Percentiles rank a stretch among this genome's conserved stretches.
Evolutionary conservation across 1,140 invertebrate genomes (phyloP).

Genomic region (Coenobita brevimanus): DNA sequence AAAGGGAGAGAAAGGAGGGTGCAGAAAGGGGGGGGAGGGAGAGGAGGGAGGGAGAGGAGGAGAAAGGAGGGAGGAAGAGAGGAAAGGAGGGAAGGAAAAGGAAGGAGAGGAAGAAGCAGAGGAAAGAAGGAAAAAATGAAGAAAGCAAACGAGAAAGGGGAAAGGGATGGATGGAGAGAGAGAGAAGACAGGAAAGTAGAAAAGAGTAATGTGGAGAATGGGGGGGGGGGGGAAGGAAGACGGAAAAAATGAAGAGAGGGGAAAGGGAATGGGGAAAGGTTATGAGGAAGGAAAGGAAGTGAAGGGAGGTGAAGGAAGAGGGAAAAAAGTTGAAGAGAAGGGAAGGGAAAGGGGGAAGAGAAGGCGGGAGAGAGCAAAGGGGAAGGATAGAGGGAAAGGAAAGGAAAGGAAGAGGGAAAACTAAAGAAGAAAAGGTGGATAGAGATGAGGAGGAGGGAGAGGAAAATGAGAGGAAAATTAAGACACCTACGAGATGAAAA

Average conservation of each 20-base stretch:
- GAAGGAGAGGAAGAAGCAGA: background rate
- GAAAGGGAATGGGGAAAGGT: background rate
- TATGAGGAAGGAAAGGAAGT: background rate
- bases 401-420: background rate
- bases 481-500: too few species aligned
- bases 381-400: background rate
- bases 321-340: background rate
- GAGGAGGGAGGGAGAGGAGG: too few species aligned
- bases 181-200: background rate
- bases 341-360: constrained; percentile 1
- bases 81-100: background rate
- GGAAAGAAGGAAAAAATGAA: background rate
- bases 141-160: too few species aligned
- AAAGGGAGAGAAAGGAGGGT: background rate
- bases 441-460: background rate
- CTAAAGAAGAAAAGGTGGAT: background rate
- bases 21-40: too few species aligned
- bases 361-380: background rate
- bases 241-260: background rate
- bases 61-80: background rate
- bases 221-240: background rate
- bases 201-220: background rate
- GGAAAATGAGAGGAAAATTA: background rate
- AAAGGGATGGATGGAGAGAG: too few species aligned
- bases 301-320: background rate